Evolutionary conservation across 2,888 invertebrate genomes (phyloP).

Genomic region (Clitarchus hookeri): DNA sequence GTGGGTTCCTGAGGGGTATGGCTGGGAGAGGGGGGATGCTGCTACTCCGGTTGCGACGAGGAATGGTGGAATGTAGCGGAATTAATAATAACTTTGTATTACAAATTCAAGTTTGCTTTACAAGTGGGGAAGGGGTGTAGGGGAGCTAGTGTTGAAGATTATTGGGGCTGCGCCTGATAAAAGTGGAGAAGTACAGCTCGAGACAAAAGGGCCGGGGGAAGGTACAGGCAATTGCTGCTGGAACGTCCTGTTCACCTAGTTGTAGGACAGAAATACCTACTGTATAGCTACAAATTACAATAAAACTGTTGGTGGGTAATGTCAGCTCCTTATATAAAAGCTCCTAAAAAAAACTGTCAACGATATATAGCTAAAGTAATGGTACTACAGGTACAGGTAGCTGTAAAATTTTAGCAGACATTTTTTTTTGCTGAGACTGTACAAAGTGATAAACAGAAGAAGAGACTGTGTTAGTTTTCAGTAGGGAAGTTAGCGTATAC

Average conservation of each 20-base stretch:
- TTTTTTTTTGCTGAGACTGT: too few species aligned
- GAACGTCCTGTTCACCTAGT: not conserved
- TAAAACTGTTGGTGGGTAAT: too few species aligned
- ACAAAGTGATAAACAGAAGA: too few species aligned
- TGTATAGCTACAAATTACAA: too few species aligned
- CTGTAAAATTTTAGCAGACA: too few species aligned
- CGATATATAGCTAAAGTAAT: too few species aligned
- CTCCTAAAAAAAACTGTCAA: too few species aligned
- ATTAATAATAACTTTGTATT: slow-evolving; percentile 41
- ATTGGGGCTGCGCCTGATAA: slow-evolving; percentile 5
- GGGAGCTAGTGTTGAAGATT: slow-evolving; percentile 24
- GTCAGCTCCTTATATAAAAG: too few species aligned
- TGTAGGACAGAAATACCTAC: too few species aligned
- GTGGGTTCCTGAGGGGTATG: not conserved
- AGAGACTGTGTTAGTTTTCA: too few species aligned
- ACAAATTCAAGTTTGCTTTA: slow-evolving; percentile 34
- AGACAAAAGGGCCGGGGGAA: not conserved
- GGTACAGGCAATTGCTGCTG: not conserved
- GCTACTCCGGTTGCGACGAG: not conserved
- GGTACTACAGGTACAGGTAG: too few species aligned
- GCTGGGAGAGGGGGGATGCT: not conserved
- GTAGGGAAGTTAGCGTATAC: too few species aligned
- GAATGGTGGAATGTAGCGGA: slow-evolving; percentile 29
- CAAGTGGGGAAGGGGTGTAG: not conserved
- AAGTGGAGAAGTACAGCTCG: slow-evolving; percentile 3